Evolutionary conservation across 2,888 invertebrate species (phyloP), one percentile per base, ranked within the genome.

Genomic region (Penaeus monodon): DNA sequence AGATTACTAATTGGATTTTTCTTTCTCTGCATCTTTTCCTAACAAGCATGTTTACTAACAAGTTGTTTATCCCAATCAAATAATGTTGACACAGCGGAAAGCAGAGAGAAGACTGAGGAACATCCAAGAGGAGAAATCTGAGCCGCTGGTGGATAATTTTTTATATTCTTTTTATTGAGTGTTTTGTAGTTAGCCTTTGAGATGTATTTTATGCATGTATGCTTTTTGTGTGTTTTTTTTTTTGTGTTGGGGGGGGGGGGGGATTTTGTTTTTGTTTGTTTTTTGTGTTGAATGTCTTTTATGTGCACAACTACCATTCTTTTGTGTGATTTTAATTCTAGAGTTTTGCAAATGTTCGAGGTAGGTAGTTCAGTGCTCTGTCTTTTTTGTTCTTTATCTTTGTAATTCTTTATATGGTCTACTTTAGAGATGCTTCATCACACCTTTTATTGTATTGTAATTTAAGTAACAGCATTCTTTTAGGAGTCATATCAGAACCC

Each of bases 81-180:
- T 66, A 38, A 20, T 38, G 10, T 22, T 10, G 22, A 76, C 78
- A 77, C 78, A 63, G 38, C 76, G 66, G 63, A 66, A 78, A n/a
- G 70, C 68, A 66, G 82, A 86, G 38, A 77, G 38, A 57, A 81
- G 38, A 63, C 76, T 86, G 66, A 70, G 64, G 44, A 20, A 68
- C 77, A 81, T 66, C 20, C 44, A 49, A 49, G 86, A 86, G 57
- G 82, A 86, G 78, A 82, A 82, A 78, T 82, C 82, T 10, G 68
- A 81, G 29, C 82, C 73, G 66, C 81, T 86, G 86, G 86, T 86
- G 76, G 64, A 78, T 63, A 78, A 68, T 66, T 66, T 66, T 68
- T 65, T 73, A 57, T 20, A 2, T 29, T 77, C 68, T 17, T 79
- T 68, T 70, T 84, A n/a, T 66, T 57, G 29, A 78, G 27, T 27